phyloP scores from a whole-genome alignment of 2,113 vertebrate genomes.

The Axis porcinus region DNA sequence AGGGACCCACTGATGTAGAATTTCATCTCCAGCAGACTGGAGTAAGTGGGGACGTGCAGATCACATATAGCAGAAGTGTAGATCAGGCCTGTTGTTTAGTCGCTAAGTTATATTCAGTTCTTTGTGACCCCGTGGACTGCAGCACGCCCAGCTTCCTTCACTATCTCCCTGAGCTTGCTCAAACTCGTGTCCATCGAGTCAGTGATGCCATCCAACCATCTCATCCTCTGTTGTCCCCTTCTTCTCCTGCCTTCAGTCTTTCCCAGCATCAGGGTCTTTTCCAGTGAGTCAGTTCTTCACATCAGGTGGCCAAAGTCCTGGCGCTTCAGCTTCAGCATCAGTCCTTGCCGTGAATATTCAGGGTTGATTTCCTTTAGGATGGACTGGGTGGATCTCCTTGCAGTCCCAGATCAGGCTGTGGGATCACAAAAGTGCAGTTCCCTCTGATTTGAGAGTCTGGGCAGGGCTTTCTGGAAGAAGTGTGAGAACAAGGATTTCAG shows the following conservation, averaged over 20 bases:
- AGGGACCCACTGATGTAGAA: background rate
- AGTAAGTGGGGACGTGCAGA: background rate
- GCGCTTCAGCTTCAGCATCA: background rate
- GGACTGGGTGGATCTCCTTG: background rate
- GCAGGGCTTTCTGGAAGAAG: background rate
- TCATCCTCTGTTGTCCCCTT: background rate
- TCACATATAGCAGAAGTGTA: fast-evolving
- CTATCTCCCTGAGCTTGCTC: background rate
- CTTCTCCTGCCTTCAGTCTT: background rate
- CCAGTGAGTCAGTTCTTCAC: background rate
- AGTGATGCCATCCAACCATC: background rate
- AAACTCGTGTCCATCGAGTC: background rate
- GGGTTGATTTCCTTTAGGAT: background rate
- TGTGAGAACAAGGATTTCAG: background rate
- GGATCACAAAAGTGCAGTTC: background rate
- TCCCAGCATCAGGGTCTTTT: background rate
- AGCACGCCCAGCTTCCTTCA: background rate
- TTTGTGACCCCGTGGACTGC: background rate
- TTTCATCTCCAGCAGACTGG: background rate
- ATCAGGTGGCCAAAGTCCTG: background rate
- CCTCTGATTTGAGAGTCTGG: background rate
- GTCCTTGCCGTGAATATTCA: background rate
- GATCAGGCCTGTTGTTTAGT: background rate
- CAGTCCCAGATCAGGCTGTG: background rate
- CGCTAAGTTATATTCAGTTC: background rate